Percentiles rank a stretch among this genome's conserved stretches.
These are phyloP conservation scores for Oryzias melastigma DNA, from an alignment of 2,113 vertebrate genomes.

Conservation along the genomic window DNA sequence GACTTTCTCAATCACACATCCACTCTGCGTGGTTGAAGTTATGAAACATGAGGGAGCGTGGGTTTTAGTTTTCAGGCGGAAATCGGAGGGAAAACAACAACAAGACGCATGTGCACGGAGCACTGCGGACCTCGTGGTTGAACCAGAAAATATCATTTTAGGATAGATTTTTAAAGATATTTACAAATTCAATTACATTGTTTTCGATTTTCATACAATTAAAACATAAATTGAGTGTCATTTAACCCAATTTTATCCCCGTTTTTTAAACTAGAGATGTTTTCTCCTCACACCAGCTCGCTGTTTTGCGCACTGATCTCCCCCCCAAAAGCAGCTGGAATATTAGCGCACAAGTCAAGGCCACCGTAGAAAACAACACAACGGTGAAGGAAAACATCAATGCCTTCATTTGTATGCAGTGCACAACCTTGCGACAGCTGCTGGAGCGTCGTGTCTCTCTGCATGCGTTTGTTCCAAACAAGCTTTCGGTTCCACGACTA, in stretches of 20 bases:
- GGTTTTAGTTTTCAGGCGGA: slow-evolving; percentile 17
- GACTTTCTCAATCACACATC: background rate
- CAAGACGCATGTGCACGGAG: slow-evolving; percentile 25
- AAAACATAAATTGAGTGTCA: no score
- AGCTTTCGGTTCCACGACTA: background rate
- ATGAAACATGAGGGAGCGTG: no score
- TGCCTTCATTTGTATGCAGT: slow-evolving; percentile 68
- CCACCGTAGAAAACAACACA: slow-evolving; percentile 47
- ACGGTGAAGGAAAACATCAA: slow-evolving; percentile 39
- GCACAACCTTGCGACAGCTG: slow-evolving; percentile 71
- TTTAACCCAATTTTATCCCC: background rate
- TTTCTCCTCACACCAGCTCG: background rate
- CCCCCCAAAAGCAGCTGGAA: slow-evolving; percentile 14
- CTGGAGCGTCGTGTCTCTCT: slow-evolving; percentile 47
- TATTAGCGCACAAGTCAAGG: slow-evolving; percentile 37
- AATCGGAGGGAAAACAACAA: slow-evolving; percentile 32
- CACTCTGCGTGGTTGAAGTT: background rate
- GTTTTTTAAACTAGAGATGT: background rate
- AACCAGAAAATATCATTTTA: slow-evolving; percentile 3
- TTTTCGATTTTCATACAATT: no score
- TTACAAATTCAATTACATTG: no score
- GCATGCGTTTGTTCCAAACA: slow-evolving; percentile 48
- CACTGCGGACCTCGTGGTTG: slow-evolving; percentile 60
- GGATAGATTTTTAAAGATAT: no score
- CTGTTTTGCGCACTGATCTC: background rate